phyloP scores from a whole-genome alignment of 2,888 invertebrate species.

The Lampropteryx suffumata region DNA sequence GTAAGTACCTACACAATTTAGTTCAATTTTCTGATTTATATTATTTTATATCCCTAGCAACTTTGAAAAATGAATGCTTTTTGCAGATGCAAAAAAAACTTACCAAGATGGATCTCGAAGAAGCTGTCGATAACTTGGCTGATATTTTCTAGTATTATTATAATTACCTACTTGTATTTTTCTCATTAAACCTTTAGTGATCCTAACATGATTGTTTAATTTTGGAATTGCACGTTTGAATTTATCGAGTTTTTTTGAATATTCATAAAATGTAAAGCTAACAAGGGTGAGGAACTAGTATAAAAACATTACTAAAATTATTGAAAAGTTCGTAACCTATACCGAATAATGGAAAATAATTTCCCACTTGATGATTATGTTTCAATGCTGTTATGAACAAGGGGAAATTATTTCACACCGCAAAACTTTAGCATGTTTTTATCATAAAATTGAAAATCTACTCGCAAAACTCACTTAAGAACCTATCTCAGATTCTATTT shows the following conservation, averaged over 20 bases:
- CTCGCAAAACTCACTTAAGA: slow-evolving; percentile 6
- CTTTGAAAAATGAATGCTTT: slow-evolving; percentile 16
- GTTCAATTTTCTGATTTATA: slow-evolving; percentile 13
- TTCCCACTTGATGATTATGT: slow-evolving; percentile 25
- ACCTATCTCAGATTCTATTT: too few species aligned
- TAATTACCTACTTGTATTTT: too few species aligned
- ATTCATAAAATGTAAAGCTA: too few species aligned
- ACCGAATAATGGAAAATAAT: slow-evolving; percentile 23
- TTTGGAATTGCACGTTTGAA: too few species aligned
- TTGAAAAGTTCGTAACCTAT: slow-evolving; percentile 13
- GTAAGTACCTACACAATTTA: slow-evolving; percentile 11
- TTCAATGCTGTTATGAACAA: slow-evolving; percentile 19
- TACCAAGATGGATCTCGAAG: slow-evolving; percentile 23
- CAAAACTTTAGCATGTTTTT: slow-evolving; percentile 16
- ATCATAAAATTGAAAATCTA: slow-evolving; percentile 9
- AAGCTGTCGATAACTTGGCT: slow-evolving; percentile 23
- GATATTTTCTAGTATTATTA: too few species aligned
- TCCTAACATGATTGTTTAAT: too few species aligned
- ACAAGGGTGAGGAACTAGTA: too few species aligned
- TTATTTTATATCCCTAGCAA: slow-evolving; percentile 14
- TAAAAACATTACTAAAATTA: slow-evolving; percentile 10
- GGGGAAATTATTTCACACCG: slow-evolving; percentile 29
- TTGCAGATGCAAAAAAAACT: slow-evolving; percentile 2
- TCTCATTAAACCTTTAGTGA: too few species aligned
- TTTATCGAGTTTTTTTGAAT: too few species aligned